Evolutionary conservation across 2,888 invertebrate genomes (phyloP), one percentile per base, ranked within the genome.

Genomic region (Dasysyrphus tricinctus): DNA sequence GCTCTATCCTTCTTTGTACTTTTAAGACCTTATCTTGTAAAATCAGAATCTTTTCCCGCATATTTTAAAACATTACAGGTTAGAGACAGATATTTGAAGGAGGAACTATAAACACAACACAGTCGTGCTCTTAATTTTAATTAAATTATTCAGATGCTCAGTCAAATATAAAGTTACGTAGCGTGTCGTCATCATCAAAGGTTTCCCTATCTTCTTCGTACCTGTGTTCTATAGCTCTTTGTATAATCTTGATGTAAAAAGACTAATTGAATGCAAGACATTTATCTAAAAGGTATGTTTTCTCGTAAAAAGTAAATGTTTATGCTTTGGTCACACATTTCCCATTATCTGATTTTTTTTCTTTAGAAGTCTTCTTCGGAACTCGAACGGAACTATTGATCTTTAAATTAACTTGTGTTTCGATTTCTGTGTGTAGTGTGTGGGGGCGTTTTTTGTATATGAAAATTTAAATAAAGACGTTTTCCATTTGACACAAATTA

Each of bases 301-400:
- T 19, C 57, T 72, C 75, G 59, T 83, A 74, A 83, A 70, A n/a
- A 69, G 39, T 70, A 14, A 75, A 65, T 79, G 70, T 79, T 83
- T 75, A 83, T 79, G 16, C 56, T 65, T 63, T 14, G 57, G 70
- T 79, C 70, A 75, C 74, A 75, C 57, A 24, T 69, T 69, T 67
- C 39, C 47, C 65, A 63, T 67, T 73, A 51, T 63, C 49, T 73
- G 61, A 19, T 47, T 47, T 51, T 39, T 9, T 61, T 61, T 61
- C 42, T 61, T 32, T 34, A 34, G 34, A 61, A 61, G 19, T 61
- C 19, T 63, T 49, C 29, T 16, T 57, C 32, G 14, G 12, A 57
- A 42, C 14, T 3, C 19, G 12, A 34, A 78, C 47, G 59, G 16
- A 74, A 42, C 51, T 51, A 74, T 69, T 80, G 75, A 75, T 80